Percentiles rank a stretch among this genome's conserved stretches.
phyloP scores from a whole-genome alignment of 2,888 invertebrate species.

The Apamea epomidion region DNA sequence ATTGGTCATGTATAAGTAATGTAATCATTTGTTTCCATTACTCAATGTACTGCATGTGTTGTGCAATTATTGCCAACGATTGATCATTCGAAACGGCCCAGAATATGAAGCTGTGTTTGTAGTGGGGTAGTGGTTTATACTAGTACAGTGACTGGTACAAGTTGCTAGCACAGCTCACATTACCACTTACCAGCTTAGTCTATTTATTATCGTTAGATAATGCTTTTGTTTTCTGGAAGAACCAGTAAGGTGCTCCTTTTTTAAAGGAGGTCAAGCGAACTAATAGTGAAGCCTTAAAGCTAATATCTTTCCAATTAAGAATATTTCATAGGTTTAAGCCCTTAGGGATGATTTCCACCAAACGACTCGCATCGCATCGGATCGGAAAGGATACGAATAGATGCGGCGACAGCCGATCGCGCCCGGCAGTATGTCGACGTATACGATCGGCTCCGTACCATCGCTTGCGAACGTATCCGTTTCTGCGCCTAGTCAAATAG shows the following conservation, averaged over 20 bases:
- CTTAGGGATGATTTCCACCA: too few species aligned
- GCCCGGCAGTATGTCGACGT: too few species aligned
- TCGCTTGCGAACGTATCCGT: too few species aligned
- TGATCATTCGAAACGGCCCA: background rate
- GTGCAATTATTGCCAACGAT: background rate
- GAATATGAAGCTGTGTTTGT: background rate
- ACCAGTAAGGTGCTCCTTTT: background rate
- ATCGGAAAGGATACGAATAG: too few species aligned
- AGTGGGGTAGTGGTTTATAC: background rate
- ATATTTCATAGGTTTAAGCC: background rate
- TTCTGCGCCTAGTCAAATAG: too few species aligned
- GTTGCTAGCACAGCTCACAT: background rate
- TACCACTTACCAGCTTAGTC: background rate
- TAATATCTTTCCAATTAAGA: background rate
- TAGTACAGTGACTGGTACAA: background rate
- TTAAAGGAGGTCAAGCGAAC: background rate
- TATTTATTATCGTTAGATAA: background rate
- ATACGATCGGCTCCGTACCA: too few species aligned
- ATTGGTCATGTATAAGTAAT: background rate
- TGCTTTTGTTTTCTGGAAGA: background rate
- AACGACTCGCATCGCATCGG: too few species aligned
- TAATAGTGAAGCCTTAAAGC: background rate
- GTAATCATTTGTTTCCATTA: constrained; percentile 9
- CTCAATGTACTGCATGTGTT: background rate
- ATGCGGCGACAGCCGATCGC: too few species aligned